These are phyloP conservation scores for Eucera pruinosa DNA, from an alignment of 2,888 invertebrate species.

Conservation along the genomic window DNA sequence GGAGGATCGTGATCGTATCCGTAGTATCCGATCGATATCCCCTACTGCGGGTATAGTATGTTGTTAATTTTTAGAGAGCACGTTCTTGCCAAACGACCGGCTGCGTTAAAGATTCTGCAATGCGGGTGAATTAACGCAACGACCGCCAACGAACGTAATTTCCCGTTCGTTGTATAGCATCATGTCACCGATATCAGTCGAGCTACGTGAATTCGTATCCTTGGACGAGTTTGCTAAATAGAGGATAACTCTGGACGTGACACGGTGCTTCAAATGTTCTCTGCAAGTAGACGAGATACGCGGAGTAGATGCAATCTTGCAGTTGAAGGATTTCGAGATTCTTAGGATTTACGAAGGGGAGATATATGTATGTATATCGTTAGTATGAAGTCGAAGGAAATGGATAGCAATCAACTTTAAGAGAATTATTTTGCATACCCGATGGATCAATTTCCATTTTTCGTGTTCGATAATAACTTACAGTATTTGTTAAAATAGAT, in stretches of 20 bases:
- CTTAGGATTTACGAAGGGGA: background rate
- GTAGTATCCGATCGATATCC: slow-evolving; percentile 26
- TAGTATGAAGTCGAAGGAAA: background rate
- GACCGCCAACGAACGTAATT: slow-evolving; percentile 5
- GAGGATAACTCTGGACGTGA: background rate
- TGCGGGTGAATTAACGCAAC: slow-evolving; percentile 39
- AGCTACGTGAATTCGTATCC: background rate
- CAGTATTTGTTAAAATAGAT: too few species aligned
- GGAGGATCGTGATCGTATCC: slow-evolving; percentile 6
- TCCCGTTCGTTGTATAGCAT: background rate
- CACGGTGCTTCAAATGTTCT: background rate
- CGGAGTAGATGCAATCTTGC: background rate
- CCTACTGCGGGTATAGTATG: background rate
- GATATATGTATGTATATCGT: too few species aligned
- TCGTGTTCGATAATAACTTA: background rate
- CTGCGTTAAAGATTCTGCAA: slow-evolving; percentile 43
- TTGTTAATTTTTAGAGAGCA: slow-evolving; percentile 18
- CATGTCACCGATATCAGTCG: background rate
- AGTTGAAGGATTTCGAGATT: background rate
- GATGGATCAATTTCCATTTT: background rate
- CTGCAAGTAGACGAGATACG: background rate
- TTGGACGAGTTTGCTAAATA: background rate
- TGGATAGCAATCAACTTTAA: background rate
- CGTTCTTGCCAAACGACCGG: slow-evolving; percentile 27
- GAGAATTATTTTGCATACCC: background rate